Evolutionary conservation across 53 echinoderm and acorn worm genomes (phyloP), one percentile per base, ranked within the genome.

Genomic region (Actinopyga echinites): DNA sequence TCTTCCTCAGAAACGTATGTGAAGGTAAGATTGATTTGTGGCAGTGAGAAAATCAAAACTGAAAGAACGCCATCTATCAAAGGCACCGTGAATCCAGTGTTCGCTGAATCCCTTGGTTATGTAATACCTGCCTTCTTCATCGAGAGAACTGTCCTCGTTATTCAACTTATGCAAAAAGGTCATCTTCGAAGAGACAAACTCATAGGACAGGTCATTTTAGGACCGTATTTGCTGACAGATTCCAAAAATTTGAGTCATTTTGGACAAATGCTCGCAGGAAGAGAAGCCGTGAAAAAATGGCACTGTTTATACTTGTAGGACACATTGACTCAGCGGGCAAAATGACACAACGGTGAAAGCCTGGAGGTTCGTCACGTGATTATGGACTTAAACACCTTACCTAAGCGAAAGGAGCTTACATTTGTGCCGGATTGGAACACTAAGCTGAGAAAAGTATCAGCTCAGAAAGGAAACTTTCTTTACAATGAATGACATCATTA

Each of bases 201-300:
- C 7, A 82, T 97, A 3, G 99, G 99, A 25, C 91, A 95, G 60
- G 73, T 95, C 23, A 93, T 99, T 42, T 90, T 99, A 1, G 99
- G 99, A 8, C 99, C 99, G 4, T 99, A 95, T 74, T 85, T 92
- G 56, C 91, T 95, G 60, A 94, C 94, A 24, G 90, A 95, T 69
- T 91, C 92, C 57, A 92, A 90, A 28, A 95, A 88, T 68, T 79
- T 95, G 37, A 95, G 94, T 53, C 99, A 99, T 19, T 99, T 95
- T 89, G 99, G 99, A 23, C 92, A 92, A 67, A 99, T 99, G 99
- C 36, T 99, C 15, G 87, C 89, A 5, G 88, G 92, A 55, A 59
- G 99, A 15, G 92, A 95, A 65, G 99, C 99, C 2, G 87, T 91
- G 10, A 99, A 95, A 83, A 84, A 84, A 65, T 99, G 99, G 99